Conservation (phyloP, 35 echinoderm and acorn worm genomes). For the Ophioderma brevispina region DNA sequence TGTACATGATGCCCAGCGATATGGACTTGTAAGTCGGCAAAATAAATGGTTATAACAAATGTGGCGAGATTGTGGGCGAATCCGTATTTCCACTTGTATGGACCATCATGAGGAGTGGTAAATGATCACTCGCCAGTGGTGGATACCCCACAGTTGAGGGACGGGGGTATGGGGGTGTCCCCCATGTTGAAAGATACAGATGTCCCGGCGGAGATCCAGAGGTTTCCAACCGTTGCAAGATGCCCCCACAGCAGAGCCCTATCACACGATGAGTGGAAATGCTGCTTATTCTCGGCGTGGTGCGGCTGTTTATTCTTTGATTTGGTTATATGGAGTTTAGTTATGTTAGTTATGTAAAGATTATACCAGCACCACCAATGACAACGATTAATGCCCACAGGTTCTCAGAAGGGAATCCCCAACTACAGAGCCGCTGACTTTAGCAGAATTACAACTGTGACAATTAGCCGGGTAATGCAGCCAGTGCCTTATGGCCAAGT, state of each 20-base stretch:
- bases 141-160: neutral
- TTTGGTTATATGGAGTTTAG: neutral
- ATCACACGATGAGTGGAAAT: neutral
- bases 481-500: neutral
- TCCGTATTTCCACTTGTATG: neutral
- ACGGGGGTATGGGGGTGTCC: no score
- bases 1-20: neutral
- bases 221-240: neutral
- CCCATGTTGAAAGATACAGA: no score
- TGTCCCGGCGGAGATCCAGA: no score
- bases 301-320: neutral
- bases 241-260: neutral
- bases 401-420: neutral
- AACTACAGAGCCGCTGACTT: neutral
- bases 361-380: neutral
- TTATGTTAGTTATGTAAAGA: neutral
- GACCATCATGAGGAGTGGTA: neutral
- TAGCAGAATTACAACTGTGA: neutral
- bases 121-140: neutral
- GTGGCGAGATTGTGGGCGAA: neutral
- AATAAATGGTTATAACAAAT: neutral
- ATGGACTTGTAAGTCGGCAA: neutral
- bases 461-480: neutral
- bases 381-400: neutral
- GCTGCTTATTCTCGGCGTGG: neutral